A percentile compares a stretch with the other conserved stretches of the same genome.
Conservation (phyloP, 2,113 vertebrate genomes). For the Oriolus oriolus region DNA sequence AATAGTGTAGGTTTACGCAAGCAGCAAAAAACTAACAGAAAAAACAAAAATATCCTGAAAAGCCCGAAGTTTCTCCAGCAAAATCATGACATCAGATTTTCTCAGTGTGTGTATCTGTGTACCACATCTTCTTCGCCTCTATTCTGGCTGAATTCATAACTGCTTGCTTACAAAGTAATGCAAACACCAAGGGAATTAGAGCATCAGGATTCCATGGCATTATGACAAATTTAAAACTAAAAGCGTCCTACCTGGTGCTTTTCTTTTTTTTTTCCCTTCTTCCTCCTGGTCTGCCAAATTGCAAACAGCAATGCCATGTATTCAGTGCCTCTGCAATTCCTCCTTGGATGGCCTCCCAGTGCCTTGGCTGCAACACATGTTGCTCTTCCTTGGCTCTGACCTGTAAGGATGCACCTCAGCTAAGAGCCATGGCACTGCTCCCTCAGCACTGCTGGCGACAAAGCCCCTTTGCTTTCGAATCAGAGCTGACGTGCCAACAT, state of each 20-base stretch:
- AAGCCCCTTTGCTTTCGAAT: accelerated
- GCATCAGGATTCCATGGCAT: neutral
- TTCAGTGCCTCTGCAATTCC: neutral
- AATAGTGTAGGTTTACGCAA: neutral
- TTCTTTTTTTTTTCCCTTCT: neutral
- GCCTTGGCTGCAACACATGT: accelerated
- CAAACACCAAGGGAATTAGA: neutral
- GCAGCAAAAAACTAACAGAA: neutral
- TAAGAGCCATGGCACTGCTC: accelerated
- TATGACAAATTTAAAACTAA: neutral
- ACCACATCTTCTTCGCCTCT: neutral
- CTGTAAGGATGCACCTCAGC: neutral
- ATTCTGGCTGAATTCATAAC: neutral
- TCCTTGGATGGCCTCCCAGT: neutral
- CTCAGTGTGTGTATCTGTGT: neutral
- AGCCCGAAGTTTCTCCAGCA: neutral
- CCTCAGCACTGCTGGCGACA: accelerated
- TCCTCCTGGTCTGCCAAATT: neutral
- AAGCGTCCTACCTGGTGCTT: neutral
- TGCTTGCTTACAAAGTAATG: neutral
- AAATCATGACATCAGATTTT: neutral
- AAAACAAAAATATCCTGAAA: neutral
- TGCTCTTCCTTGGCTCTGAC: neutral
- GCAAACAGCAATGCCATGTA: accelerated
- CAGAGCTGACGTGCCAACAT: neutral